These are phyloP conservation scores for Acanthosoma haemorrhoidale DNA, from an alignment of 2,888 invertebrate genomes.

Conservation along the genomic window DNA sequence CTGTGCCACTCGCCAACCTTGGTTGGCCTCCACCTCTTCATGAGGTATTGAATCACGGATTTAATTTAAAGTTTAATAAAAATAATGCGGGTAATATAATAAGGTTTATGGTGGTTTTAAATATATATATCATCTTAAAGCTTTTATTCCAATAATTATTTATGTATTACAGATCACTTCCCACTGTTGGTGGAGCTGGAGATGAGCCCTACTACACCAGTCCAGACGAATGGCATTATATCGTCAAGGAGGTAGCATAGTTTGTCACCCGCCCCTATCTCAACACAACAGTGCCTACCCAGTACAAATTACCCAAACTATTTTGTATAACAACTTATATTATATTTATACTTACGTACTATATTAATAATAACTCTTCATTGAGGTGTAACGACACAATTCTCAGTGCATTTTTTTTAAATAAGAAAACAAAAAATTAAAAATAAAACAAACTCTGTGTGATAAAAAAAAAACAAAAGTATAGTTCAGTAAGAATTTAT, in stretches of 20 bases:
- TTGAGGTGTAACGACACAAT: slow-evolving; percentile 28
- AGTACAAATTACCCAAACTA: slow-evolving; percentile 37
- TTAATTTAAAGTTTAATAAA: no score
- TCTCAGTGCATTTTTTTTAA: slow-evolving; percentile 28
- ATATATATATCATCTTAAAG: no score
- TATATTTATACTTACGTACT: slow-evolving; percentile 15
- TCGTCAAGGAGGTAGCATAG: slow-evolving; percentile 36
- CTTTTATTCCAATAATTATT: no score
- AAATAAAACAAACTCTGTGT: slow-evolving; percentile 25
- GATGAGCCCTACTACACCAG: slow-evolving; percentile 67
- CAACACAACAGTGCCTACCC: slow-evolving; percentile 39
- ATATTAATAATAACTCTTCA: slow-evolving; percentile 15
- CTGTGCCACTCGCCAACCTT: no score
- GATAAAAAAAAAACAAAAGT: slow-evolving; percentile 27
- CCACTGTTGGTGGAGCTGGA: slow-evolving; percentile 85
- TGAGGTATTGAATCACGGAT: no score
- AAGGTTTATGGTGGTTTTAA: no score
- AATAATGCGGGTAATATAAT: no score
- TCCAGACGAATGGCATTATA: slow-evolving; percentile 35
- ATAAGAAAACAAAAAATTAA: slow-evolving; percentile 13
- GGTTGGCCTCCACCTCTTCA: no score
- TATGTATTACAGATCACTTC: slow-evolving; percentile 69
- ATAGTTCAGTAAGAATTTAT: slow-evolving; percentile 29
- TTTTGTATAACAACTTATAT: slow-evolving; percentile 29
- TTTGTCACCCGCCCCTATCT: slow-evolving; percentile 20